Percentiles rank a stretch among this genome's conserved stretches.
Evolutionary conservation across 1,140 invertebrate genomes (phyloP).

Genomic region (Drosophila pandora): DNA sequence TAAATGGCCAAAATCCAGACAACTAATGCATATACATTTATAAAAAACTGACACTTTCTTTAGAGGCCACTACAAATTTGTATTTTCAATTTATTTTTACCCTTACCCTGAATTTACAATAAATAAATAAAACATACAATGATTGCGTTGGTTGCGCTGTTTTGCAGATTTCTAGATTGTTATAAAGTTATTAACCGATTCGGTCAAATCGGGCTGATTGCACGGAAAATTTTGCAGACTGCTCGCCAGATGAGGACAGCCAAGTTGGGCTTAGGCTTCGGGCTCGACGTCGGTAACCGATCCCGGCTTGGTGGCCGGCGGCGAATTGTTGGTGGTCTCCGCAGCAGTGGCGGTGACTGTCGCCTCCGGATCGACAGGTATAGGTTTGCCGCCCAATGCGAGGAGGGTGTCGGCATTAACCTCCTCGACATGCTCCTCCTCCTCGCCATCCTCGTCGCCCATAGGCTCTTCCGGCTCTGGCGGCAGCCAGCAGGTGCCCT

Average conservation of each 20-base stretch:
- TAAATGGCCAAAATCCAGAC: not conserved
- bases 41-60: not conserved
- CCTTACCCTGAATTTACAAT: not conserved
- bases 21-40: not conserved
- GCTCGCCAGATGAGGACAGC: too few species aligned
- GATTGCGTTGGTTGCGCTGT: not conserved
- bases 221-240: conserved; percentile 11
- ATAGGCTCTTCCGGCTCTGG: conserved; percentile 48
- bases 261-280: conserved; percentile 11
- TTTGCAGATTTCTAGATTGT: not conserved
- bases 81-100: not conserved
- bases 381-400: conserved; percentile 51
- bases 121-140: not conserved
- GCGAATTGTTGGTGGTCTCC: not conserved
- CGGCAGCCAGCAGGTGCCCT: conserved; percentile 67
- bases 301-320: conserved; percentile 7
- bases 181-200: not conserved
- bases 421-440: conserved; percentile 16
- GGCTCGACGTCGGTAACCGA: conserved; percentile 8
- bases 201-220: not conserved
- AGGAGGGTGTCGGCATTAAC: conserved; percentile 31
- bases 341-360: not conserved
- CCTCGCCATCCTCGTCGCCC: conserved; percentile 39
- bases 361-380: not conserved
- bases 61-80: not conserved